Base-by-base conservation (phyloP, 1,140 invertebrate genomes). In the Drosophila subpulchrella region DNA sequence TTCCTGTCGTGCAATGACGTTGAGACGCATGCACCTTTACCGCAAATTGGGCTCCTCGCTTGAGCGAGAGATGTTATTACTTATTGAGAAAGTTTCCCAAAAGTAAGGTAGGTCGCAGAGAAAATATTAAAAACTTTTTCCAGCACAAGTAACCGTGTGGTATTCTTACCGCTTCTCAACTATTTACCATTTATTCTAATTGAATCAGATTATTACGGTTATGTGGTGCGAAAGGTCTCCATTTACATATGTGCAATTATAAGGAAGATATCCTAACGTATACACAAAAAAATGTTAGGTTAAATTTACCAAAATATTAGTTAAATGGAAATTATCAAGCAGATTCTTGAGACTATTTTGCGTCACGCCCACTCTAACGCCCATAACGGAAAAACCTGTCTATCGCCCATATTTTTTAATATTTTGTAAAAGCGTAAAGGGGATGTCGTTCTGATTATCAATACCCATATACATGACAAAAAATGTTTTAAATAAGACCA, bases 1-100 rank as follows among this genome's bases (percentile, higher is more conserved):
- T 86, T 86, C 82, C 79, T 86, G 78, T 65, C 47, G 58, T 58
- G 24, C 56, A 41, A 34, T 39, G 38, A 71, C 39, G 8, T 71
- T 39, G 34, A 39, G 42, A 20, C 36, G 42, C 47, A 34, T 38
- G 24, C 36, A 46, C 47, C 54, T 71, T 42, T 0, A 42, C 70
- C 54, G 55, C 60, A 67, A 51, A 54, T 66, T 51, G 60, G 60
- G 24, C 56, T 66, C 34, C 44, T 54, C 51, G 59, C 51, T 34
- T 17, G 47, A 56, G 27, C 50, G 56, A 30, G 36, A 70, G 27
- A 50, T 30, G 34, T 70, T 67, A 55, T 68, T 55, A 70, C 38
- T 47, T 70, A 34, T 70, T 13, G 55, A 4, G 8, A 55, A 55
- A 67, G 48, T 67, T 70, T 10, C 1, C 13, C 13, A 34, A 34